Percentiles rank a stretch among this genome's conserved stretches.
phyloP scores from a whole-genome alignment of 1,140 invertebrate species.

The Atta texana region DNA sequence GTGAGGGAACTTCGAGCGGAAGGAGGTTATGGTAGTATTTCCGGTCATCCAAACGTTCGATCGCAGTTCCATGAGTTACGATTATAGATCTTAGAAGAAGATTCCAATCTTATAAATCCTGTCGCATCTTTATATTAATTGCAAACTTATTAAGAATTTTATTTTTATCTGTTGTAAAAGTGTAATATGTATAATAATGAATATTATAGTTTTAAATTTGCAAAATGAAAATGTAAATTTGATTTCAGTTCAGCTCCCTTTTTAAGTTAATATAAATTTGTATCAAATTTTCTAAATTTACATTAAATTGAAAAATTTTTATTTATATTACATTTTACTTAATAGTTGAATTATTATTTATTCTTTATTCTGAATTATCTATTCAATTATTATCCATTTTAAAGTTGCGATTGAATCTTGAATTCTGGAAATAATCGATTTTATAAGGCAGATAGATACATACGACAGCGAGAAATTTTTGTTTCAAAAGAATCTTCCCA shows the following conservation, averaged over 20 bases:
- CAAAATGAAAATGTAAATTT: not conserved
- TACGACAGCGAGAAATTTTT: conserved; percentile 63
- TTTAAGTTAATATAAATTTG: not conserved
- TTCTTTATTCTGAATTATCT: not conserved
- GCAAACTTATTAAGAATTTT: not conserved
- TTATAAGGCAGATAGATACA: conserved; percentile 53
- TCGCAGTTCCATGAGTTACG: conserved; percentile 65
- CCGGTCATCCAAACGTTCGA: conserved; percentile 77
- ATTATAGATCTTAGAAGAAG: conserved; percentile 68
- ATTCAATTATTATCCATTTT: not conserved
- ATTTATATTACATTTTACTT: conserved; percentile 1
- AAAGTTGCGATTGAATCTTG: not conserved
- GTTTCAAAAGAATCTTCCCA: conserved; percentile 74
- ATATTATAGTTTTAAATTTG: not conserved
- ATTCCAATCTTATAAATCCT: conserved; percentile 62
- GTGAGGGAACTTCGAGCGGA: conserved; percentile 75
- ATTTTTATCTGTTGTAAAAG: not conserved
- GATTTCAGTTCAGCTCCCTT: not conserved
- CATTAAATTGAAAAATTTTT: not conserved
- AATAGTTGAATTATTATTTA: not conserved
- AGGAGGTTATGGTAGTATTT: conserved; percentile 79
- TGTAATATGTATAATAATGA: conserved; percentile 5
- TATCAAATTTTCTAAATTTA: not conserved
- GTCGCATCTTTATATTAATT: not conserved
- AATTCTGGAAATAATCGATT: conserved; percentile 9